Base-by-base conservation (phyloP, 2,888 invertebrate species). In the Scrobipalpa costella region DNA sequence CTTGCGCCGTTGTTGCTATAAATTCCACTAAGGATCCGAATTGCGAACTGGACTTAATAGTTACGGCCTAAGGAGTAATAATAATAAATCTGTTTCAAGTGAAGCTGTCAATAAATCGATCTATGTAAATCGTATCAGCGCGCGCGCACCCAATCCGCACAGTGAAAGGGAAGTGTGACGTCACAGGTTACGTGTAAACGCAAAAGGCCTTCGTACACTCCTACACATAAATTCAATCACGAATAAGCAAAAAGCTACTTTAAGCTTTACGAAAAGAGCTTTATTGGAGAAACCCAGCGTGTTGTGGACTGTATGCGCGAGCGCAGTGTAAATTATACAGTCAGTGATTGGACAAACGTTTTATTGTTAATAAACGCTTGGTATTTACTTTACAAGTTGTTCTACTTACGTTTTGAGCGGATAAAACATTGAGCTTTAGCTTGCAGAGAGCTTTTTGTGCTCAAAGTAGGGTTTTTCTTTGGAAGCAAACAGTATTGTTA, bases 91-190 rank as follows among this genome's bases (percentile, higher is more conserved):
- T 27, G 7, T 3, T n/a, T 7, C 33, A 27, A 50, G 55, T 55
- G n/a, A 27, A 55, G 21, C 55, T 67, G 68, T 69, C 72, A 76
- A 76, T 79, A 64, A 74, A 77, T 71, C 69, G 69, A 72, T 62
- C 47, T 55, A 65, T 67, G 71, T 74, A 72, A 74, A 73, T 75
- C 72, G 21, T 6, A 13, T 13, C 55, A 33, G 15, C n/a, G 27
- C 19, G 19, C 70, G 71, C 68, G 70, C 66, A 73, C 67, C 74
- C 85, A 85, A 85, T 84, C 85, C 71, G 76, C 75, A 62, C 65
- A 79, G 89, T 89, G 89, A 89, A 89, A 89, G 89, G 89, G 83
- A 86, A 83, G 76, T 57, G 73, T 84, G 80, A 78, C 89, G 87
- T 88, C 88, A 88, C 77, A 80, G 76, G 75, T 55, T 33, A 27